Evolutionary conservation across 2,113 vertebrate species (phyloP).

Genomic region (Caretta caretta): DNA sequence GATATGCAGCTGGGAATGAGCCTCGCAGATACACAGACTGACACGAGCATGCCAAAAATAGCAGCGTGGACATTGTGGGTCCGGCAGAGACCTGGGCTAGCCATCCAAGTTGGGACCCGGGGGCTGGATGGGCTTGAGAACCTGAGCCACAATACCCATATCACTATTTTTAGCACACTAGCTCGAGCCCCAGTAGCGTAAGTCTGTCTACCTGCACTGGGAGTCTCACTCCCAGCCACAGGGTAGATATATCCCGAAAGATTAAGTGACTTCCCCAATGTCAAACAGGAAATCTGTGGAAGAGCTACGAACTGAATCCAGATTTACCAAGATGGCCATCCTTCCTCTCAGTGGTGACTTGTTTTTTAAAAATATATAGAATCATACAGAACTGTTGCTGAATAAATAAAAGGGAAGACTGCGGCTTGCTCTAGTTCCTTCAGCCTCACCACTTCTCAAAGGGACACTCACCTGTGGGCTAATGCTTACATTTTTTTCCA

Average conservation of each 20-base stretch:
- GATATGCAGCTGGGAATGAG: too few relatives aligned
- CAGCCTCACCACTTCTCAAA: background rate
- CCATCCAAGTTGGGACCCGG: too few relatives aligned
- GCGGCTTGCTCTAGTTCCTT: background rate
- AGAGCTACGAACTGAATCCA: background rate
- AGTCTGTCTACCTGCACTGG: too few relatives aligned
- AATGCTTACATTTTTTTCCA: background rate
- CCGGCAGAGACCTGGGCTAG: too few relatives aligned
- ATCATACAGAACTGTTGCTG: background rate
- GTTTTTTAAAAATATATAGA: background rate
- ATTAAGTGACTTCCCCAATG: background rate
- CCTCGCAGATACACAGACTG: too few relatives aligned
- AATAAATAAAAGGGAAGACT: background rate
- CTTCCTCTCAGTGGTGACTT: background rate
- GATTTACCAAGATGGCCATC: background rate
- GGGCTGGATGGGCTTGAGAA: too few relatives aligned
- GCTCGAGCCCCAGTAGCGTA: too few relatives aligned
- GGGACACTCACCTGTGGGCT: fast-evolving
- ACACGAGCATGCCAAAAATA: too few relatives aligned
- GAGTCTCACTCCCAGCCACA: background rate
- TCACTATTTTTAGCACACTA: too few relatives aligned
- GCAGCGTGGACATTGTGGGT: too few relatives aligned
- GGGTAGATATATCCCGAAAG: background rate
- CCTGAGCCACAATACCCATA: too few relatives aligned
- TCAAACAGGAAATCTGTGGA: background rate